phyloP scores from a whole-genome alignment of 2,888 invertebrate species.

The Pterobdella sp. region DNA sequence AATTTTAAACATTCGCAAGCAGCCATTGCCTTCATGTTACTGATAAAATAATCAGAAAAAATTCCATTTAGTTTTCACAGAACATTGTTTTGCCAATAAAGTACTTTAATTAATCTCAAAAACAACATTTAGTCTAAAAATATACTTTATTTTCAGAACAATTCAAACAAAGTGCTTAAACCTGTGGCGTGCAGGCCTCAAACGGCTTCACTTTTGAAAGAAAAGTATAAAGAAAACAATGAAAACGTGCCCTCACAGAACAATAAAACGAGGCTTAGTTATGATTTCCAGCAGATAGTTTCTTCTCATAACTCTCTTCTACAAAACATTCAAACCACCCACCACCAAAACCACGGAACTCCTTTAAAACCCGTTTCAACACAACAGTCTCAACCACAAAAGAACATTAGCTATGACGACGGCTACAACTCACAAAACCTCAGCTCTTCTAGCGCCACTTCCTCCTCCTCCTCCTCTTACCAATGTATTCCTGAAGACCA shows the following conservation, averaged over 20 bases:
- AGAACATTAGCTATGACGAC: slow-evolving; percentile 10
- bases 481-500: slow-evolving; percentile 11
- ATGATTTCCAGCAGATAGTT: no score
- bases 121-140: no score
- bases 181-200: background rate
- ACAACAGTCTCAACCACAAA: background rate
- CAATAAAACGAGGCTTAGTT: no score
- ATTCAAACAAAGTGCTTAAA: background rate
- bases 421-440: slow-evolving; percentile 27
- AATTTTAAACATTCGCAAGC: background rate
- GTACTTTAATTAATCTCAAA: no score
- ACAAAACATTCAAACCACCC: no score
- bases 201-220: background rate
- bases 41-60: background rate
- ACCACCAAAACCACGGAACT: no score
- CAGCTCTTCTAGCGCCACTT: slow-evolving; percentile 21
- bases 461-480: slow-evolving; percentile 20
- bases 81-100: background rate
- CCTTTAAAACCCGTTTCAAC: no score
- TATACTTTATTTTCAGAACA: slow-evolving; percentile 7
- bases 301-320: no score
- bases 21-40: background rate
- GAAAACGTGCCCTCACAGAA: background rate
- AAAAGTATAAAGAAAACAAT: background rate
- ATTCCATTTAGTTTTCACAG: background rate